A percentile compares a stretch with the other conserved stretches of the same genome.
Conservation (phyloP, 1,140 invertebrate species). For the Streblospio benedicti region DNA sequence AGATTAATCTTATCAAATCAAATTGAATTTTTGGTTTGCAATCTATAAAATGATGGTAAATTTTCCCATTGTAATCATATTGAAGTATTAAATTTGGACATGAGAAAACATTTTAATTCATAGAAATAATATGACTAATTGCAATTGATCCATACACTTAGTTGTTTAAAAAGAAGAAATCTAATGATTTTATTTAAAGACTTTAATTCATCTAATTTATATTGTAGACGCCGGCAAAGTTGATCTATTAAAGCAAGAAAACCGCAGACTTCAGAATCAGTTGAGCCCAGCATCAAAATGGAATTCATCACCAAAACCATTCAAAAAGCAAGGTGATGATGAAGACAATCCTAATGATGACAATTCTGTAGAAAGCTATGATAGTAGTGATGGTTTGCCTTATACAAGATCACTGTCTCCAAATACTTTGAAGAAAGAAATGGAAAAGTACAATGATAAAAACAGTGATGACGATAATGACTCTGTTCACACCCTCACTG, state of each 20-base stretch:
- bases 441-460: too few relatives aligned
- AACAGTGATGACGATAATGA: too few relatives aligned
- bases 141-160: not conserved
- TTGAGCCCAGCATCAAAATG: too few relatives aligned
- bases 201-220: not conserved
- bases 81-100: not conserved
- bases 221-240: slow-evolving; percentile 3
- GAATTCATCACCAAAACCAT: too few relatives aligned
- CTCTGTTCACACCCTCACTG: too few relatives aligned
- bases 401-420: too few relatives aligned
- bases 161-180: not conserved
- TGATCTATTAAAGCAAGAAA: slow-evolving; percentile 2
- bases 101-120: not conserved
- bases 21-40: not conserved
- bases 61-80: not conserved
- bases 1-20: too few relatives aligned
- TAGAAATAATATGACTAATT: not conserved
- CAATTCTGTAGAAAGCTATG: too few relatives aligned
- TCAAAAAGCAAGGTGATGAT: too few relatives aligned
- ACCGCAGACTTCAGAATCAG: slow-evolving; percentile 5
- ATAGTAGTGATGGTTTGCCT: too few relatives aligned
- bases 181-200: not conserved
- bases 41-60: not conserved
- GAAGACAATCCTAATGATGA: too few relatives aligned
- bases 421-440: too few relatives aligned